Base-by-base conservation (phyloP, 1,140 invertebrate species). In the Sarcophaga bullata region DNA sequence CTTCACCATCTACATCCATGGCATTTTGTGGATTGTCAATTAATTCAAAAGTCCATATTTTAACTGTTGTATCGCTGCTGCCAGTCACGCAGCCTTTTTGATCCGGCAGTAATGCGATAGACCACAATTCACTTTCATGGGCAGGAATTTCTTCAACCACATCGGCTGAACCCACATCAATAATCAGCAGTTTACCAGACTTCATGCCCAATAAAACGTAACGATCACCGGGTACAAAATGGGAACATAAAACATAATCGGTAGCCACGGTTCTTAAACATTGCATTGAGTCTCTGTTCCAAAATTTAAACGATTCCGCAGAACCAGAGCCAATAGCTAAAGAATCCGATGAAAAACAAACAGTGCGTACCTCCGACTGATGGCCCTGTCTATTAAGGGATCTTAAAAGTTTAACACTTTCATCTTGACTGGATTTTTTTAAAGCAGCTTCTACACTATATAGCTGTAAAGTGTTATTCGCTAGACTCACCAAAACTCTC, bases 31-130 rank as follows among this genome's bases (percentile, higher is more conserved):
- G 84, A 7, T 84, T 80, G 81, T 89, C 88, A 47, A 96, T 92
- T 0, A 98, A 90, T 90, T 98, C 96, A 91, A 98, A 98, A 83
- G 95, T 93, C 98, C 98, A 99, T 88, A 99, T 95, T 90, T 98
- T 98, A 0, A 99, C 95, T 0, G 94, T 95, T 85, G 96, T 94
- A 90, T 99, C 98, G 13, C 94, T 95, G 75, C 97, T 94, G 11
- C 97, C 97, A 78, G 95, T 95, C 8, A 95, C 94, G 87, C 97
- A 94, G 0, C 97, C 96, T 88, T 94, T 95, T 91, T 93, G 90
- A 91, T 97, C 94, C 2, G 95, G 95, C 81, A 93, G 92, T n/a
- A 98, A 89, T 84, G 92, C 93, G 15, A 99, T 91, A 73, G 93
- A 93, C 93, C 95, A 95, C 54, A 98, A 91, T 86, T 97, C 94